Evolutionary conservation across 2,888 invertebrate genomes (phyloP).

Genomic region (Tenthredo amoena): DNA sequence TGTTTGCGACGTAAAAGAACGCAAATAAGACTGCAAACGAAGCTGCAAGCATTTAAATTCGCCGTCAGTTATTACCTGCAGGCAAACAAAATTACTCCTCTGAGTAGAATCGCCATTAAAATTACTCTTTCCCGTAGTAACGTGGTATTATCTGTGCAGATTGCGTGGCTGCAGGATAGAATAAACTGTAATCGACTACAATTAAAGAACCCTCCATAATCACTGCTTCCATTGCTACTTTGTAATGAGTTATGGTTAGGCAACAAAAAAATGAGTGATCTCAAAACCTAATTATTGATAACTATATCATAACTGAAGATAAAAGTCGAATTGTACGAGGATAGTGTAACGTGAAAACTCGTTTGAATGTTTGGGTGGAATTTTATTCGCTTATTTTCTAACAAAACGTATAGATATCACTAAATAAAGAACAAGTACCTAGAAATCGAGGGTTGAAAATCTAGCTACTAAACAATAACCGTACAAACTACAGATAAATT

Average conservation of each 20-base stretch:
- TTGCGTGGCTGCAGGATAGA: slow-evolving; percentile 19
- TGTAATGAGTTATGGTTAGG: background rate
- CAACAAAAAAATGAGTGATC: background rate
- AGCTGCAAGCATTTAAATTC: background rate
- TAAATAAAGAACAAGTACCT: background rate
- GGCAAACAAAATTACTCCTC: background rate
- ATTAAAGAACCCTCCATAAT: background rate
- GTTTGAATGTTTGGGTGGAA: background rate
- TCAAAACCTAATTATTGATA: background rate
- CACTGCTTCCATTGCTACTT: background rate
- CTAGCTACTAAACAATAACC: background rate
- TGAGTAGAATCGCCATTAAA: slow-evolving; percentile 18
- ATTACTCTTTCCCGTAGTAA: background rate
- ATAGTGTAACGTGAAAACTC: background rate
- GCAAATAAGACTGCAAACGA: background rate
- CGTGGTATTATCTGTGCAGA: background rate
- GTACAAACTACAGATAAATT: background rate
- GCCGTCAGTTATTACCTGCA: slow-evolving; percentile 3
- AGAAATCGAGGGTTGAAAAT: background rate
- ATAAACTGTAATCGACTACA: background rate
- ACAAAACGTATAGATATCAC: background rate
- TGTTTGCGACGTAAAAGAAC: background rate
- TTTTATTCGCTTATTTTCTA: background rate
- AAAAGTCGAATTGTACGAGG: background rate
- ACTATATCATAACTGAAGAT: background rate